Percentiles rank a stretch among this genome's conserved stretches.
Conservation (phyloP, 2,797 vertebrate genomes). For the Typhlichthys eigenmanni region DNA sequence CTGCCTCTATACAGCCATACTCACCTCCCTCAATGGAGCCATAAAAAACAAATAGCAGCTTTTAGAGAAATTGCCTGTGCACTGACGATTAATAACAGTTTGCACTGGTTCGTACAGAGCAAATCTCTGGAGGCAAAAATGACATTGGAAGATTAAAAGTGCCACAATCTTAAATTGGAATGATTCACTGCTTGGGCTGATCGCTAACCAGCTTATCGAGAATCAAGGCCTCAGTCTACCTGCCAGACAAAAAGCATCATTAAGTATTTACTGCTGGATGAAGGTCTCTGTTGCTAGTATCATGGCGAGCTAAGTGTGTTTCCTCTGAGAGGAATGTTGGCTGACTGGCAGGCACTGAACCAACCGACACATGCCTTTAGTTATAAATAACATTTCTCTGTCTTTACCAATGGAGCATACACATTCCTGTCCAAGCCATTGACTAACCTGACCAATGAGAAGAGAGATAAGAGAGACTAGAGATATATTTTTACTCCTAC, state of each 20-base stretch:
- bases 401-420: too few relatives aligned
- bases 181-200: constrained; percentile 69
- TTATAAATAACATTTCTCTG: too few relatives aligned
- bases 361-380: too few relatives aligned
- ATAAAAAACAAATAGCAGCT: constrained; percentile 83
- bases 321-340: not conserved
- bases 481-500: too few relatives aligned
- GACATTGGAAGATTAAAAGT: constrained; percentile 78
- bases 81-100: constrained; percentile 82
- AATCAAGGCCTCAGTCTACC: constrained; percentile 52
- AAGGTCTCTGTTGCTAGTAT: constrained; percentile 33
- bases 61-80: constrained; percentile 83
- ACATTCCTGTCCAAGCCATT: too few relatives aligned
- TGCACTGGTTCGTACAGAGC: constrained; percentile 64
- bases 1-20: constrained; percentile 58
- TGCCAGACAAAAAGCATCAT: constrained; percentile 64
- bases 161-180: constrained; percentile 75
- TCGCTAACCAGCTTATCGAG: constrained; percentile 65
- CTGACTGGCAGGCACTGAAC: too few relatives aligned
- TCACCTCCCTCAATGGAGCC: constrained; percentile 73
- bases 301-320: constrained; percentile 37
- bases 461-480: too few relatives aligned
- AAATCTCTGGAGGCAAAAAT: constrained; percentile 70
- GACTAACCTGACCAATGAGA: too few relatives aligned
- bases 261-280: constrained; percentile 62